Conservation (phyloP, 2,888 invertebrate genomes). For the Ischnus inquisitorius region DNA sequence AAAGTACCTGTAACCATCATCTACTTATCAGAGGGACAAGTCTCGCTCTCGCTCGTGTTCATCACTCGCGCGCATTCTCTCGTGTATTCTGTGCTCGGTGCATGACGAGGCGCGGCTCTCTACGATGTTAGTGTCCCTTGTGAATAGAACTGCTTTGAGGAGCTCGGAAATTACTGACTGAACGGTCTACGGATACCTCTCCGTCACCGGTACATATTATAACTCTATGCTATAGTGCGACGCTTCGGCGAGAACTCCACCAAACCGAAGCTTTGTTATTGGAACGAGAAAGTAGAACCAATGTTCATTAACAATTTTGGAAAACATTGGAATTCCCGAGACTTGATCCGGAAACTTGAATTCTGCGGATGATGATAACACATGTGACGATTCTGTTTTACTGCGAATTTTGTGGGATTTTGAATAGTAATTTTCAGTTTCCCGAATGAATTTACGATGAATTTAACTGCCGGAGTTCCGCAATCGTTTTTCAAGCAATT, state of each 20-base stretch:
- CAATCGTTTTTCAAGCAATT: too few relatives aligned
- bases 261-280: conserved; percentile 50
- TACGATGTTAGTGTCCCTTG: conserved; percentile 44
- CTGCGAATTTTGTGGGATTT: not conserved
- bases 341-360: conserved; percentile 13
- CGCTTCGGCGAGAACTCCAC: conserved; percentile 23
- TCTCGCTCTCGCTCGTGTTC: conserved; percentile 1
- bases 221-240: not conserved
- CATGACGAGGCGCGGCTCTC: conserved; percentile 67
- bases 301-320: conserved; percentile 40
- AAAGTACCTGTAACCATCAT: conserved; percentile 52
- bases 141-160: conserved; percentile 43
- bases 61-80: not conserved
- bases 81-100: conserved; percentile 40
- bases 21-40: conserved; percentile 61
- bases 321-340: conserved; percentile 12
- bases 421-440: too few relatives aligned
- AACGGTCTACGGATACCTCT: conserved; percentile 15
- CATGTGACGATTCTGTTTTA: conserved; percentile 44
- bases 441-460: too few relatives aligned
- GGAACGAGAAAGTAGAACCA: conserved; percentile 41
- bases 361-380: conserved; percentile 23
- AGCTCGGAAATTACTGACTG: conserved; percentile 55
- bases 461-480: too few relatives aligned
- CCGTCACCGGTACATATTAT: not conserved